Evolutionary conservation across 2,113 vertebrate species (phyloP).

Genomic region (human (Homo sapiens)): GRCh38 chr9:113769501-113770000

Average conservation of each 20-base stretch:
- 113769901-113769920: background rate
- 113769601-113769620: constrained; percentile 29
- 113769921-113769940: background rate
- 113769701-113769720: background rate
- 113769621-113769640: background rate
- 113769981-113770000: no score
- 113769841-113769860: background rate
- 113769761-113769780: background rate
- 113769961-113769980: no score
- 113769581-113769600: constrained; percentile 17
- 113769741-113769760: background rate
- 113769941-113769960: background rate
- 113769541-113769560: constrained; percentile 27
- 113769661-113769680: background rate
- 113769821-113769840: background rate
- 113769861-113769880: background rate
- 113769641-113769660: background rate
- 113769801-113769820: background rate
- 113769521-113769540: constrained; percentile 5
- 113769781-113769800: background rate
- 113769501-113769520: constrained; percentile 15
- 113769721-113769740: background rate
- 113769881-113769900: background rate
- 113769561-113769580: background rate
- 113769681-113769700: background rate